A percentile compares a stretch with the other conserved stretches of the same genome.
phyloP scores from a whole-genome alignment of 53 echinoderm and acorn worm genomes.

The Echinometra lucunter region DNA sequence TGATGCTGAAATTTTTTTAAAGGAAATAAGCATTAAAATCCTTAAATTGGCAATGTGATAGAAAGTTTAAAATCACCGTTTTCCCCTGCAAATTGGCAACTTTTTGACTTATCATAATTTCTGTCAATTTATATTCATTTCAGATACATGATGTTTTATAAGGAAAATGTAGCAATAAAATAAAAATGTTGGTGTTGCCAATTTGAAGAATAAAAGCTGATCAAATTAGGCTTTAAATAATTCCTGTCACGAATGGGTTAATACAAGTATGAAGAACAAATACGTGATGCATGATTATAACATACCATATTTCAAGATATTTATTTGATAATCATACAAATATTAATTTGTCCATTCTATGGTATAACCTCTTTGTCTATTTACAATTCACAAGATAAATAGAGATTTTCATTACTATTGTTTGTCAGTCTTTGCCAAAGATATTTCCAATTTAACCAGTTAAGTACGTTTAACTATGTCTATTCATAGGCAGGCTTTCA shows the following conservation, averaged over 20 bases:
- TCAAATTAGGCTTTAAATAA: too few relatives aligned
- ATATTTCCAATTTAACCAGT: neutral
- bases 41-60: too few relatives aligned
- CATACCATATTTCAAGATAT: conserved; percentile 49
- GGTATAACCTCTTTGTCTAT: conserved; percentile 55
- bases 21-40: too few relatives aligned
- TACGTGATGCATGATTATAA: neutral
- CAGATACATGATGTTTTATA: too few relatives aligned
- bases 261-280: neutral
- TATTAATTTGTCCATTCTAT: conserved; percentile 48
- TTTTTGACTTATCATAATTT: too few relatives aligned
- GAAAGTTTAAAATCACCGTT: too few relatives aligned
- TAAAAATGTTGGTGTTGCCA: too few relatives aligned
- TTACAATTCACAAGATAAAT: conserved; percentile 58
- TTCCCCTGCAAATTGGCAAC: too few relatives aligned
- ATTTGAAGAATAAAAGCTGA: too few relatives aligned
- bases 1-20: too few relatives aligned
- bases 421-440: neutral
- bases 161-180: too few relatives aligned
- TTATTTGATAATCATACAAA: conserved; percentile 59
- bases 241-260: neutral
- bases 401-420: neutral
- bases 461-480: conserved; percentile 34
- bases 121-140: too few relatives aligned
- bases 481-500: neutral